phyloP scores from a whole-genome alignment of 2,113 vertebrate genomes.

The Perca flavescens region DNA sequence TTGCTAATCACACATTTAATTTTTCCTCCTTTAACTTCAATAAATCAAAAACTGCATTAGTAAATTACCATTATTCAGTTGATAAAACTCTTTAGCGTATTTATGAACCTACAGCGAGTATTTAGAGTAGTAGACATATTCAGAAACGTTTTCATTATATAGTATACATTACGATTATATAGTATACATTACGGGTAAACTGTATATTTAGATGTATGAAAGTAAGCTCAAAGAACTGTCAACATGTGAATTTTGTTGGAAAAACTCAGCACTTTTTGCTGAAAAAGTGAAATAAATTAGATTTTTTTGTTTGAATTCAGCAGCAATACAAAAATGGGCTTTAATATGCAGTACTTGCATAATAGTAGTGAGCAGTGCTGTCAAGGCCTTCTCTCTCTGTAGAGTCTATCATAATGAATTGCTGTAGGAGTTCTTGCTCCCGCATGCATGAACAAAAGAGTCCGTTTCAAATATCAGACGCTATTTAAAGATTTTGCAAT shows the following conservation, averaged over 20 bases:
- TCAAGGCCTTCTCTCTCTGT: conserved; percentile 51
- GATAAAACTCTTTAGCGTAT: neutral
- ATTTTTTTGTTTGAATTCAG: conserved; percentile 33
- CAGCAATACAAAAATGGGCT: conserved; percentile 8
- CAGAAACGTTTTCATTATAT: neutral
- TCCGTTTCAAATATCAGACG: conserved; percentile 65
- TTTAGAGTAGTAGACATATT: neutral
- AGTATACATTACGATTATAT: neutral
- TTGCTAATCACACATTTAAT: neutral
- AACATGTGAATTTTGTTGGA: neutral
- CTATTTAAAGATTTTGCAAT: conserved; percentile 74
- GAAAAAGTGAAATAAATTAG: conserved; percentile 22
- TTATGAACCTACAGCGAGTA: neutral
- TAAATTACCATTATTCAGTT: neutral
- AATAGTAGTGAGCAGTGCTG: conserved; percentile 46
- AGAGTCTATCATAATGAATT: conserved; percentile 54
- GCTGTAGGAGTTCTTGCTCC: conserved; percentile 55
- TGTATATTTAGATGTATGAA: neutral
- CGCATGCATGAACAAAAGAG: conserved; percentile 56
- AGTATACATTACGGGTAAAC: neutral
- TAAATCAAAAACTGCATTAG: neutral
- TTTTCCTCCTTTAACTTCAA: neutral
- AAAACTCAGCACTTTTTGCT: conserved; percentile 8
- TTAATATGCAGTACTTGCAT: conserved; percentile 50
- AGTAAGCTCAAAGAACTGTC: conserved; percentile 5